A percentile compares a stretch with the other conserved stretches of the same genome.
Conservation (phyloP, 2,888 invertebrate species). For the Camponotus fellah region DNA sequence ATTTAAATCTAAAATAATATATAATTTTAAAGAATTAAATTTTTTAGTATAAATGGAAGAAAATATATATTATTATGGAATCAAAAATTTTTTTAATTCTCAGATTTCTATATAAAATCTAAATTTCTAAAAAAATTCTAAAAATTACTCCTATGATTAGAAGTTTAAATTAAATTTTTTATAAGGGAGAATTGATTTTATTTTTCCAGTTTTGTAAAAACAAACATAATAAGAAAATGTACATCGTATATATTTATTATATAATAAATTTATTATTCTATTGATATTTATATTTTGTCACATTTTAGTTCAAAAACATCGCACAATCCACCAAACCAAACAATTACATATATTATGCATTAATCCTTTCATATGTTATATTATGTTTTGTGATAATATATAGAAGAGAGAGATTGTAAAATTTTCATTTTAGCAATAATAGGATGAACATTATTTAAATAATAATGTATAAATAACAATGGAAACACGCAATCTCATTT, state of each 20-base stretch:
- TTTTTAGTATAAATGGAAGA: background rate
- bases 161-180: background rate
- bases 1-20: background rate
- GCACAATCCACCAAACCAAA: background rate
- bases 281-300: background rate
- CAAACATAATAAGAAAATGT: background rate
- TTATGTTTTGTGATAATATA: background rate
- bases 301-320: background rate
- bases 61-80: background rate
- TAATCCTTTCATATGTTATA: background rate
- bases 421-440: background rate
- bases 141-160: background rate
- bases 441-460: background rate
- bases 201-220: background rate
- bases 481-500: background rate
- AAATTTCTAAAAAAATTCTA: background rate
- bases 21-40: background rate
- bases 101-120: background rate
- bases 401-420: background rate
- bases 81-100: background rate
- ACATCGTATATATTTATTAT: background rate
- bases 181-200: background rate
- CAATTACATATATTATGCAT: background rate
- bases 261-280: constrained; percentile 4
- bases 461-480: background rate